Base-by-base conservation (phyloP, 2,113 vertebrate genomes). In the Anoplopoma fimbria region DNA sequence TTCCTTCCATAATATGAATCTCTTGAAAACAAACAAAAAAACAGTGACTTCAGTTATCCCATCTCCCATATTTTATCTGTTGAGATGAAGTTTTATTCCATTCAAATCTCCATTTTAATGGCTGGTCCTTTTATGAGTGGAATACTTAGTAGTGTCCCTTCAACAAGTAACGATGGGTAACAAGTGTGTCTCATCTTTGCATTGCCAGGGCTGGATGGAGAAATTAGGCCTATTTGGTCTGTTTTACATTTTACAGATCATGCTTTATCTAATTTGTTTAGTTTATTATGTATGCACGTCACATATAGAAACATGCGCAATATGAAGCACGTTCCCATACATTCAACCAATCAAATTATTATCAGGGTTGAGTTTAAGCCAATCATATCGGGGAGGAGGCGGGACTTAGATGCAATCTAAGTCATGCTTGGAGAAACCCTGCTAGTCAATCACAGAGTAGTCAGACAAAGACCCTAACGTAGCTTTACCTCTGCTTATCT, bases 311-410 rank as follows among this genome's bases (percentile, higher is more conserved):
- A 36, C 33, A 9, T 55, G 23, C 23, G 1, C 8, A 38, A 58
- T 53, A 25, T 36, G 27, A 13, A 9, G 40, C n/a, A n/a, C n/a
- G n/a, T n/a, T n/a, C 3, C 6, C 0, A 31, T 15, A 17, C 9
- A 9, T 0, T 40, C 19, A 21, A 29, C 78, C 85, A 82, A 83
- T 86, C 33, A 75, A 9, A 13, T 17, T 4, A 0, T 10, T 4
- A 1, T 4, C 9, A 1, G 0, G 6, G 4, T 27, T 31, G 2
- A 0, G 0, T 4, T 23, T 85, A 3, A 69, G 17, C 82, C 90
- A 89, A 87, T 88, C 84, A 51, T 9, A 25, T 10, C 15, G 0
- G 51, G 9, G 1, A 19, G 60, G 17, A 14, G 85, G 84, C 38
- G 71, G 80, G 47, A 0, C 40, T n/a, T n/a, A n/a, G n/a, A n/a